Evolutionary conservation across 2,888 invertebrate species (phyloP).

Genomic region (Fabriciana adippe): DNA sequence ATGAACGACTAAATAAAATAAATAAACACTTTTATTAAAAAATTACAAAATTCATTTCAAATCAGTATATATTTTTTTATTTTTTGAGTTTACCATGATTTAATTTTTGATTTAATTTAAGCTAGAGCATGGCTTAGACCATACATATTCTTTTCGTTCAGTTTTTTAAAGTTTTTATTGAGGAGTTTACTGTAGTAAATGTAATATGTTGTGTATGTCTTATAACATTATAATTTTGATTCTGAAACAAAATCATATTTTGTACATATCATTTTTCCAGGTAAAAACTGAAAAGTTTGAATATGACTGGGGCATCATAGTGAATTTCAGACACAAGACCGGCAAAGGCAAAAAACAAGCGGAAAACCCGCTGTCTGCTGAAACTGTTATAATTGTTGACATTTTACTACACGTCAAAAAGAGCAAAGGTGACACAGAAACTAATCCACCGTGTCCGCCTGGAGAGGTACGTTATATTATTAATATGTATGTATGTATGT

Average conservation of each 20-base stretch:
- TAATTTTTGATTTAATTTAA: too few relatives aligned
- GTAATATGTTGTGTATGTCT: too few relatives aligned
- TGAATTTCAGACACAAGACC: conserved; percentile 92
- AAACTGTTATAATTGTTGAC: conserved; percentile 89
- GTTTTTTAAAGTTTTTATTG: background rate
- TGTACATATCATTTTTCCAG: conserved; percentile 60
- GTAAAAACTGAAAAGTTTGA: conserved; percentile 91
- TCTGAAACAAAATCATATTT: background rate
- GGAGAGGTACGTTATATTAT: conserved; percentile 72
- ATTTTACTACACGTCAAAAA: conserved; percentile 91
- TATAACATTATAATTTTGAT: background rate
- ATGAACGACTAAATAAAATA: too few relatives aligned
- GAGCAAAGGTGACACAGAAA: conserved; percentile 78
- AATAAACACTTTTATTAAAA: too few relatives aligned
- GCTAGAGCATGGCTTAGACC: too few relatives aligned
- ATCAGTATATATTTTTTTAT: too few relatives aligned
- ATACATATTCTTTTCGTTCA: background rate
- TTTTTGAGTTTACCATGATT: too few relatives aligned
- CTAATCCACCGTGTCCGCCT: conserved; percentile 86
- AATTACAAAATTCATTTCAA: too few relatives aligned
- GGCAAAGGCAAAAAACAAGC: conserved; percentile 72
- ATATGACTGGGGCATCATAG: conserved; percentile 98
- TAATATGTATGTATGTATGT: background rate
- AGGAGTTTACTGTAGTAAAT: too few relatives aligned
- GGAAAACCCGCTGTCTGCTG: conserved; percentile 79